Evolutionary conservation across 2,113 vertebrate species (phyloP).

Genomic region (Microcebus griseorufus): DNA sequence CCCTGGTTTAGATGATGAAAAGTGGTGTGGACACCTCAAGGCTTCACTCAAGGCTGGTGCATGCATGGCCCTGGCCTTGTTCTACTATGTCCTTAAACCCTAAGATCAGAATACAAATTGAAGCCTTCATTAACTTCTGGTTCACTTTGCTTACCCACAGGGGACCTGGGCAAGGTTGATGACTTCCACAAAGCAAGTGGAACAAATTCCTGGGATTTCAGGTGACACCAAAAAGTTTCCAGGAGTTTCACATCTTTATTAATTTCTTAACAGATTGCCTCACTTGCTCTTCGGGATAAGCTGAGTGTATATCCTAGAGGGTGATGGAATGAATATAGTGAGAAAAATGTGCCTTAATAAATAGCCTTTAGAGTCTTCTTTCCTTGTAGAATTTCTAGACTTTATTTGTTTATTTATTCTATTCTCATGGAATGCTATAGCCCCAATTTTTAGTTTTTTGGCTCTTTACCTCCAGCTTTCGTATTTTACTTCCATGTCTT

Average conservation of each 20-base stretch:
- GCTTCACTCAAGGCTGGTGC: not conserved
- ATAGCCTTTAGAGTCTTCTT: slow-evolving; percentile 11
- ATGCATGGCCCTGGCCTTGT: not conserved
- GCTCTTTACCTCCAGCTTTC: not conserved
- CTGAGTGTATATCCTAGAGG: not conserved
- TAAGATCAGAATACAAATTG: not conserved
- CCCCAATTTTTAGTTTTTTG: not conserved
- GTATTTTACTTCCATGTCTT: slow-evolving; percentile 23
- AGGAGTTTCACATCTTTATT: slow-evolving; percentile 7
- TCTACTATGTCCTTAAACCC: not conserved
- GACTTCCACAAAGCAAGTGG: not conserved
- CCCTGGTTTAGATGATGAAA: not conserved
- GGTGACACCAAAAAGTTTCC: not conserved
- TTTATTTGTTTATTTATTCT: not conserved
- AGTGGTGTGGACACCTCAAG: not conserved
- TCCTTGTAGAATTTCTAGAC: not conserved
- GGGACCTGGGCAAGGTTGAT: not conserved
- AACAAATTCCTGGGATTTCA: not conserved
- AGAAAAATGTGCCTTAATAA: not conserved
- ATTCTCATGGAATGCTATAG: not conserved
- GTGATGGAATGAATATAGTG: not conserved
- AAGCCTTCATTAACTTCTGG: not conserved
- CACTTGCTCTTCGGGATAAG: not conserved
- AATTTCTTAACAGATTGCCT: not conserved
- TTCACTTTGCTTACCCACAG: not conserved